Evolutionary conservation across 2,888 invertebrate genomes (phyloP), one percentile per base, ranked within the genome.

Genomic region (Hedya salicella): DNA sequence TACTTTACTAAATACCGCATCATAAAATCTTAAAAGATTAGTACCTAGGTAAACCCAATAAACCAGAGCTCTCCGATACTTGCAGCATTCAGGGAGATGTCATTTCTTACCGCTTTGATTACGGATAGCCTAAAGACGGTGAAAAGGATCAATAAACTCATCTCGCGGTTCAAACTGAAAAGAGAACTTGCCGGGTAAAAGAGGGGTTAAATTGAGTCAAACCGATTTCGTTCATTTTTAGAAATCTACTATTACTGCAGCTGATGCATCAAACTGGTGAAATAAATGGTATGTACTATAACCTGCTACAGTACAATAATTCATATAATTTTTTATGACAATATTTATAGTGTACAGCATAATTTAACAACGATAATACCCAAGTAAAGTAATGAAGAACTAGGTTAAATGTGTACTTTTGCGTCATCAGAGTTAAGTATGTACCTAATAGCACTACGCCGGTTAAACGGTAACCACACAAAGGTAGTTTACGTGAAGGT

Each of bases 11-110:
- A n/a, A n/a, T n/a, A n/a, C n/a, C 25, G 25, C 25, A 25, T 6
- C 4, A 1, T 1, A 25, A 25, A 25, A 6, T 6, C 25, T 25
- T 25, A 0, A 25, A 25, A 3, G 4, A 6, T 0, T 25, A 25
- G 25, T 6, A 25, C 6, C 36, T 6, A 32, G 48, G 32, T 36
- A 40, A 1, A 14, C 36, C 14, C 14, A 11, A 16, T 16, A 25
- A 16, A n/a, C 32, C 5, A 36, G n/a, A 59, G 46, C 36, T n/a
- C n/a, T 6, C 46, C 40, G 19, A 59, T 36, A 17, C 11, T 39
- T 42, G 17, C 61, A 42, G 9, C 32, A 40, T 62, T 62, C 52
- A 62, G 42, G 52, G 19, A 52, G 52, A 52, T 44, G 61, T 62
- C 42, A 44, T 16, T 32, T 17, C n/a, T 40, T 40, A 30, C 49